phyloP scores from a whole-genome alignment of 2,113 vertebrate species.

The Mola mola region DNA sequence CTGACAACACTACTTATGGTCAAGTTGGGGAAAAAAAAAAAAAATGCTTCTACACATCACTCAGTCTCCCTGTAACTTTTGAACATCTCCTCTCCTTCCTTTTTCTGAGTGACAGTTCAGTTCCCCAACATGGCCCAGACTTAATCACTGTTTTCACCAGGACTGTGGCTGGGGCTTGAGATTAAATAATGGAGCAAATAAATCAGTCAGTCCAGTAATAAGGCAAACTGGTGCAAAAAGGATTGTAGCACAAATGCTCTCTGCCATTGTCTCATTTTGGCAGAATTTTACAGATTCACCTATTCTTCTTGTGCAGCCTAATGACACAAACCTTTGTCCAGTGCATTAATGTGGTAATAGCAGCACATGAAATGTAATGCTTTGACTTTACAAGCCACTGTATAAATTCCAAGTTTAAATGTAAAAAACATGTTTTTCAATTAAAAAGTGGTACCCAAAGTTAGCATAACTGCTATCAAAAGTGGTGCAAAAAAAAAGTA shows the following conservation, averaged over 20 bases:
- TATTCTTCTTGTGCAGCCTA: conserved; percentile 9
- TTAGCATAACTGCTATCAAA: neutral
- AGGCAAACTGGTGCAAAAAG: conserved; percentile 32
- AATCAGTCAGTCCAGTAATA: conserved; percentile 67
- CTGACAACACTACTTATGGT: neutral
- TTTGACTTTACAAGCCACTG: too few species aligned
- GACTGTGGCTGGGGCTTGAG: conserved; percentile 45
- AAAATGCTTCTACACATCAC: too few species aligned
- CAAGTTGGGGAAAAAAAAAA: too few species aligned
- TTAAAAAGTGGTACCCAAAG: neutral
- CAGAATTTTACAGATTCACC: conserved; percentile 18
- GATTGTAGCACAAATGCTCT: conserved; percentile 8
- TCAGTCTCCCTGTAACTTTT: neutral
- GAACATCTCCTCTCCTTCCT: conserved; percentile 10
- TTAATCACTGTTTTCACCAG: conserved; percentile 67
- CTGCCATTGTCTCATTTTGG: conserved; percentile 17
- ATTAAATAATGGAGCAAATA: conserved; percentile 61
- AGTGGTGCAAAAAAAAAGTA: neutral
- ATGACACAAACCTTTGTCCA: neutral
- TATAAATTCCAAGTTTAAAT: too few species aligned
- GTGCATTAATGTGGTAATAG: neutral
- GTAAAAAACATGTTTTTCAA: conserved; percentile 1
- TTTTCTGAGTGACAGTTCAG: conserved; percentile 35
- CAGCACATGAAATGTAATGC: neutral
- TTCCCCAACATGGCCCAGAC: conserved; percentile 69